phyloP scores from a whole-genome alignment of 2,888 invertebrate genomes.

The Orchesellides sinensis region DNA sequence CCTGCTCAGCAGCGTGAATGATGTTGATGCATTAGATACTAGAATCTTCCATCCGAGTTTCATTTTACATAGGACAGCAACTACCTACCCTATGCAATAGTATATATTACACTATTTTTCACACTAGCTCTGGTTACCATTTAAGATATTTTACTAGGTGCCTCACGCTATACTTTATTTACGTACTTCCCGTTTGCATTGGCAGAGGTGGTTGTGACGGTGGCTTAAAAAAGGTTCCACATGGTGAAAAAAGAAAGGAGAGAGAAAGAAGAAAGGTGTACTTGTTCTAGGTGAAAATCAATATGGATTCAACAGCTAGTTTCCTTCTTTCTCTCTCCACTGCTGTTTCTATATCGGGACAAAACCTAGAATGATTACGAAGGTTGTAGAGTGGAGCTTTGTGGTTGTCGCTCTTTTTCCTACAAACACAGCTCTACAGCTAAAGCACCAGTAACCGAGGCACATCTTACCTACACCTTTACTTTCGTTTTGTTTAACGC shows the following conservation, averaged over 20 bases:
- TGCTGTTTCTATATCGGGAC: background rate
- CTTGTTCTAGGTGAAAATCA: conserved; percentile 39
- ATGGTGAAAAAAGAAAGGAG: background rate
- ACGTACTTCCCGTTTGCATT: background rate
- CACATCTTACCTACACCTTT: background rate
- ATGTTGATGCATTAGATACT: too few species aligned
- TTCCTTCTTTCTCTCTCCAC: conserved; percentile 18
- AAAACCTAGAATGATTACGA: background rate
- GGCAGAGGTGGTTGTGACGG: conserved; percentile 11
- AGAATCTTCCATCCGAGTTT: too few species aligned
- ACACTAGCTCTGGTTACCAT: background rate
- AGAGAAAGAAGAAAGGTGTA: background rate
- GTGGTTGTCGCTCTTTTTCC: too few species aligned
- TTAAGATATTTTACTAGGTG: background rate
- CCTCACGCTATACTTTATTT: background rate
- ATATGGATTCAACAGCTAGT: conserved; percentile 66
- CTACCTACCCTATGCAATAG: too few species aligned
- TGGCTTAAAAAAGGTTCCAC: conserved; percentile 24
- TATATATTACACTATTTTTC: background rate
- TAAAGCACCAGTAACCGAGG: background rate
- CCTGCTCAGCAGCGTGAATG: too few species aligned
- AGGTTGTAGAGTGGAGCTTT: background rate
- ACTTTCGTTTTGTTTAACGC: background rate
- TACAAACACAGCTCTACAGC: background rate
- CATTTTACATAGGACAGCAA: too few species aligned